Evolutionary conservation across 2,113 vertebrate genomes (phyloP).

Genomic region (Thunnus thynnus): DNA sequence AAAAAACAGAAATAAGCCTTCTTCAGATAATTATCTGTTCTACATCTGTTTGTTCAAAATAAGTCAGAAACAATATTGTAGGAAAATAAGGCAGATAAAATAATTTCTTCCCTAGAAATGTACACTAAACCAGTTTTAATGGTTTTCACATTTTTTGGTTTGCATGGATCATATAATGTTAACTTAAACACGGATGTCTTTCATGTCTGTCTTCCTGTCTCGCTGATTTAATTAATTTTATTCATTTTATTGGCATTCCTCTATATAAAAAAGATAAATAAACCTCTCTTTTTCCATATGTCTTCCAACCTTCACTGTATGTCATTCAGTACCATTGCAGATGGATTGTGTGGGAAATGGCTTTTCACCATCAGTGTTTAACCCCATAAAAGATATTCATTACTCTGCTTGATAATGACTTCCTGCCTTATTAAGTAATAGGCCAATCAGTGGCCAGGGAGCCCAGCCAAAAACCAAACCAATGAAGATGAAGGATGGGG

Average conservation of each 20-base stretch:
- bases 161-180: constrained; percentile 1
- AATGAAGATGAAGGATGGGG: constrained; percentile 46
- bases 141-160: neutral
- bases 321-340: constrained; percentile 25
- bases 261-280: neutral
- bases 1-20: neutral
- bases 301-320: constrained; percentile 13
- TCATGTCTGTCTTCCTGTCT: neutral
- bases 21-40: neutral
- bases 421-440: constrained; percentile 71
- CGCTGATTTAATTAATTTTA: constrained; percentile 14
- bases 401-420: constrained; percentile 61
- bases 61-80: no score
- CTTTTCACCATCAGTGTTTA: constrained; percentile 68
- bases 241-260: neutral
- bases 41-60: no score
- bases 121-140: no score
- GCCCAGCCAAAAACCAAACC: constrained; percentile 53
- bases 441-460: constrained; percentile 76
- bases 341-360: constrained; percentile 56
- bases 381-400: constrained; percentile 67
- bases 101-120: no score
- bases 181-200: neutral
- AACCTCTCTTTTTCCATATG: neutral
- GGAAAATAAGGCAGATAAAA: no score